phyloP scores from a whole-genome alignment of 2,113 vertebrate species.

The Capreolus pygargus region DNA sequence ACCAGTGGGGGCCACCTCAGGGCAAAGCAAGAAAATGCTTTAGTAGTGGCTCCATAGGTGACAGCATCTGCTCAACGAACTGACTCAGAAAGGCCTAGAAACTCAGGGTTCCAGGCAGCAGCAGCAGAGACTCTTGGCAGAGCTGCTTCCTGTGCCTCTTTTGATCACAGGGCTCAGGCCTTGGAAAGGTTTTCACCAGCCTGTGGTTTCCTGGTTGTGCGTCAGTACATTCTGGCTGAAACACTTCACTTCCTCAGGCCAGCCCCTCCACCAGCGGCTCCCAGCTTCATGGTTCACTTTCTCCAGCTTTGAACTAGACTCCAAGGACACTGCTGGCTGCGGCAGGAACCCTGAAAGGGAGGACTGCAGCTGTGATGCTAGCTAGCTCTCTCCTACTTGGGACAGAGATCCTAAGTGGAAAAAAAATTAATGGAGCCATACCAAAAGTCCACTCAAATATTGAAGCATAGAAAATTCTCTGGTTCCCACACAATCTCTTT shows the following conservation, averaged over 20 bases:
- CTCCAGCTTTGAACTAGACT: constrained; percentile 48
- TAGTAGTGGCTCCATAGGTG: not conserved
- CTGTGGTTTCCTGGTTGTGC: constrained; percentile 62
- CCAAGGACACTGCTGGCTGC: constrained; percentile 46
- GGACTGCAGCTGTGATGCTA: not conserved
- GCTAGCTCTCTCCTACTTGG: not conserved
- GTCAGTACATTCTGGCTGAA: constrained; percentile 63
- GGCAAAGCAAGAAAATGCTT: not conserved
- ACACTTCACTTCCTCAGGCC: constrained; percentile 49
- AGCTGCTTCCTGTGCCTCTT: constrained; percentile 40
- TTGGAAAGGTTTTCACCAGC: constrained; percentile 59
- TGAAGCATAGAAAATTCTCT: not conserved
- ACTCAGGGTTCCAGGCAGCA: not conserved
- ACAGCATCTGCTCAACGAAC: not conserved
- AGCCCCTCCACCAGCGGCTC: not conserved
- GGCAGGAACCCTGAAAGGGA: not conserved
- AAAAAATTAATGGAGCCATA: not conserved
- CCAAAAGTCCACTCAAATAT: not conserved
- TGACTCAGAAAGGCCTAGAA: not conserved
- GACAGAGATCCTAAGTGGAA: not conserved
- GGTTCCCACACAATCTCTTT: not conserved
- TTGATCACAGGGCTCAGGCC: constrained; percentile 52
- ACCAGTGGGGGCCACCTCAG: not conserved
- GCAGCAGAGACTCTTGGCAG: constrained; percentile 38
- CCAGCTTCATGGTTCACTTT: not conserved